These are phyloP conservation scores for Scolopax mira DNA, from an alignment of 2,113 vertebrate genomes.

Conservation along the genomic window DNA sequence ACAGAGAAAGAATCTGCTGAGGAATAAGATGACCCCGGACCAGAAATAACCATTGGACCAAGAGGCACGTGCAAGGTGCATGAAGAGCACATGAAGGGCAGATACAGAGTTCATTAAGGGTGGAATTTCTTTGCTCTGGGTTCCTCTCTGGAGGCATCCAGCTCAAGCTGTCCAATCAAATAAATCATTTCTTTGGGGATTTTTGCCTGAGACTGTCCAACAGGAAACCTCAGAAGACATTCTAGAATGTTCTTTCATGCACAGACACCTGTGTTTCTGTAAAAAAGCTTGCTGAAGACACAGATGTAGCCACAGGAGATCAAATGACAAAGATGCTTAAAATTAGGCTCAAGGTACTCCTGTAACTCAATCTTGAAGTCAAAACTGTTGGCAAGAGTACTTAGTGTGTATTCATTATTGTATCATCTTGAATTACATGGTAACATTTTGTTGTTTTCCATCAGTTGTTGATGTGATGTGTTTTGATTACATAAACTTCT, in stretches of 20 bases:
- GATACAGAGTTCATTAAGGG: background rate
- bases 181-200: background rate
- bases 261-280: background rate
- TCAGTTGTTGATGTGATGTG: background rate
- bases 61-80: background rate
- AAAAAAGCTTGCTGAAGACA: background rate
- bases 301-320: background rate
- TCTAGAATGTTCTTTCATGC: background rate
- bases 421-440: background rate
- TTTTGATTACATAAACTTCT: background rate
- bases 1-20: background rate
- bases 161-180: background rate
- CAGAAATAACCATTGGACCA: background rate
- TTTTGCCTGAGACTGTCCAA: background rate
- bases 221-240: background rate
- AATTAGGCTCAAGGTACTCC: background rate
- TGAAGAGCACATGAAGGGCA: background rate
- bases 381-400: background rate
- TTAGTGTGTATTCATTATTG: background rate
- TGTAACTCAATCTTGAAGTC: background rate
- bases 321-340: background rate
- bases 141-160: background rate
- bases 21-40: background rate
- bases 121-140: background rate
- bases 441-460: background rate